Evolutionary conservation across 2,113 vertebrate genomes (phyloP), one percentile per base, ranked within the genome.

Genomic region (Castor canadensis): DNA sequence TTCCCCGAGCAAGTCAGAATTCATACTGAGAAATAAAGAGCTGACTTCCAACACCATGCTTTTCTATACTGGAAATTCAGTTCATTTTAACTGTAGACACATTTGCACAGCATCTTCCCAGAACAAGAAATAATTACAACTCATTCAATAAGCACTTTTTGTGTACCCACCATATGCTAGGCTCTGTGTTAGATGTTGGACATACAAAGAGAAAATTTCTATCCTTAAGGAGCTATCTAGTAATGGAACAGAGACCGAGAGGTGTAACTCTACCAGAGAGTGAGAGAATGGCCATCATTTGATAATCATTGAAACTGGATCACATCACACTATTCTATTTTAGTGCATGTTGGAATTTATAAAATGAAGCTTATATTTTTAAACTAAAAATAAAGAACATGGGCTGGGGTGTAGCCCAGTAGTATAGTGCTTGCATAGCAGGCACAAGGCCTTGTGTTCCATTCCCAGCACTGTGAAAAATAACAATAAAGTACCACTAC

Each of bases 51-150:
- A 92, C 86, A 43, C 35, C 49, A 83, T 95, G 52, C 54, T 73
- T 89, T 96, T 60, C 58, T 15, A 28, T 52, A 45, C 49, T 82
- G 76, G 32, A 94, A 87, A 87, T 62, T 45, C 16, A 24, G n/a
- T 81, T 24, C 56, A 54, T 54, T 95, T 72, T 73, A 95, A 95
- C 16, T 35, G 40, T 76, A 71, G 24, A 94, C 7, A 89, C 8
- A 81, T 58, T 82, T 71, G 15, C 12, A 56, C 12, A 73, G 19
- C n/a, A n/a, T 94, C 49, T 88, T 86, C 73, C 40, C 40, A 88
- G 45, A 89, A 80, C 20, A 96, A 89, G 20, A 97, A 76, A 93
- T 77, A 77, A 66, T 92, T 64, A 35, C 20, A 26, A 79, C 2
- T 82, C 9, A 58, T 47, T 81, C 30, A 90, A 75, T 4, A 69